These are phyloP conservation scores for Ptilonorhynchus violaceus DNA, from an alignment of 2,113 vertebrate genomes.

Conservation along the genomic window DNA sequence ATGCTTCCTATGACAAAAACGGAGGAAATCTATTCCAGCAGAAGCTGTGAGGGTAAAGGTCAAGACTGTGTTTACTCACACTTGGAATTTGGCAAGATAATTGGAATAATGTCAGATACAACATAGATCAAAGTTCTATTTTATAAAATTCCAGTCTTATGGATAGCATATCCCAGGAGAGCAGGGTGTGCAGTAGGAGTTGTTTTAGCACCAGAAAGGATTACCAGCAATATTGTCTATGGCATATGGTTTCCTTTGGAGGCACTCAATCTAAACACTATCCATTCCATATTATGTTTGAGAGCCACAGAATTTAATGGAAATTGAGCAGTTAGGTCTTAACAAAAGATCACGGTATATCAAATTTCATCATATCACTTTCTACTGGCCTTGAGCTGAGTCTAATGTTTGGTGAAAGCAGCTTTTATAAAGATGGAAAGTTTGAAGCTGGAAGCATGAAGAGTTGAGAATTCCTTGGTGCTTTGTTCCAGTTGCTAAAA, in stretches of 20 bases:
- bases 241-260: constrained; percentile 2
- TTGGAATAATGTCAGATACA: constrained; percentile 33
- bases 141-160: neutral
- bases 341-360: neutral
- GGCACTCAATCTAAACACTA: neutral
- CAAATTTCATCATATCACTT: neutral
- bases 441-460: neutral
- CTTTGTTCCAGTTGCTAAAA: constrained; percentile 11
- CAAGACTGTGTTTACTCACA: constrained; percentile 12
- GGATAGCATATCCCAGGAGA: neutral
- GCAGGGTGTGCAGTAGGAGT: neutral
- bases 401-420: constrained; percentile 5
- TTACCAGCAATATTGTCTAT: neutral
- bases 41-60: neutral
- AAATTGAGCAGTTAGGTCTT: neutral
- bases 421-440: neutral
- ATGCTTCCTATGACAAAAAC: neutral
- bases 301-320: neutral
- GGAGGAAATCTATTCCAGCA: neutral
- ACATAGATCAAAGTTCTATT: neutral
- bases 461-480: neutral
- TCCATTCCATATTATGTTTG: neutral
- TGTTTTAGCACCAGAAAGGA: neutral
- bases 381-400: neutral
- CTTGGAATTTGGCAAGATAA: constrained; percentile 26